Conservation (phyloP, 2,113 vertebrate species). For the Rafetus swinhoei region DNA sequence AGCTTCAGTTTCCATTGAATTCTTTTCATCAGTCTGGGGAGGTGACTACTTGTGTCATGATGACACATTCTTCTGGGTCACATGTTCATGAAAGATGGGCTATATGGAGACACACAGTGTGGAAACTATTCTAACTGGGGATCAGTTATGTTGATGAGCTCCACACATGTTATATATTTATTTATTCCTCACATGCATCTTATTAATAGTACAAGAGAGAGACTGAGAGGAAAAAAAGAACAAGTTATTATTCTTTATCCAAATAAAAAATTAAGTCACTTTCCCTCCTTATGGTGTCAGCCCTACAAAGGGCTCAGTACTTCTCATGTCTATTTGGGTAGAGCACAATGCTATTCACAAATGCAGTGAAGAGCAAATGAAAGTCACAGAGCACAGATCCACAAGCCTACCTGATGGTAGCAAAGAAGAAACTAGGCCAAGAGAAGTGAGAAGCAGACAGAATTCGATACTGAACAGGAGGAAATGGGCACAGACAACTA, state of each 20-base stretch:
- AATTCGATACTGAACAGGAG: neutral
- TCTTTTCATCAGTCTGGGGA: neutral
- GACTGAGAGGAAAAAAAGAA: neutral
- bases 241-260: neutral
- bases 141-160: slow-evolving; percentile 27
- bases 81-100: slow-evolving; percentile 31
- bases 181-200: slow-evolving; percentile 46
- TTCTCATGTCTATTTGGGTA: neutral
- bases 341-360: neutral
- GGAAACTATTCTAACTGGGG: slow-evolving; percentile 65
- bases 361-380: neutral
- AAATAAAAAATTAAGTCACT: slow-evolving; percentile 1
- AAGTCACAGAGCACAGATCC: neutral
- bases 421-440: neutral
- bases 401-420: neutral
- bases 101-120: slow-evolving; percentile 32
- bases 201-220: slow-evolving; percentile 59
- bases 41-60: neutral
- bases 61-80: slow-evolving; percentile 58
- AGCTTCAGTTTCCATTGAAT: slow-evolving; percentile 37
- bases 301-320: neutral
- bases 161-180: neutral
- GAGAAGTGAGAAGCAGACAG: accelerated
- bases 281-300: neutral
- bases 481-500: neutral